Percentiles rank a stretch among this genome's conserved stretches.
phyloP scores from a whole-genome alignment of 2,888 invertebrate genomes.

The Cerceris rybyensis region DNA sequence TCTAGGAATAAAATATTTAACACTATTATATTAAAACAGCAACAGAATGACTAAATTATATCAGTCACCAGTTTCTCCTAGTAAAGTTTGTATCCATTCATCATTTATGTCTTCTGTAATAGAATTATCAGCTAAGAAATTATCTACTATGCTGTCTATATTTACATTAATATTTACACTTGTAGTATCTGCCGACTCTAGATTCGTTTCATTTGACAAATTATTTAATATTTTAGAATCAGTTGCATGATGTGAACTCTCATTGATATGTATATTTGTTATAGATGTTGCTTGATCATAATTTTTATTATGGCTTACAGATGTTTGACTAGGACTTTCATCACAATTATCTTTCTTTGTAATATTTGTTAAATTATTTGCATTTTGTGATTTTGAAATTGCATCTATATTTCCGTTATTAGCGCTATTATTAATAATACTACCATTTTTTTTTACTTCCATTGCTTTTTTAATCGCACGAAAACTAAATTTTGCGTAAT shows the following conservation, averaged over 20 bases:
- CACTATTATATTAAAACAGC: background rate
- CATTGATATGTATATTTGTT: background rate
- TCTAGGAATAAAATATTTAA: background rate
- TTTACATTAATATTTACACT: slow-evolving; percentile 18
- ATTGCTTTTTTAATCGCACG: slow-evolving; percentile 40
- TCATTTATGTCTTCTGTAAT: slow-evolving; percentile 42
- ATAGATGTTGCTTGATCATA: background rate
- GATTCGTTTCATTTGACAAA: slow-evolving; percentile 4
- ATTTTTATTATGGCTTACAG: background rate
- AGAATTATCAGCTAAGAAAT: slow-evolving; percentile 30
- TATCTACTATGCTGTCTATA: slow-evolving; percentile 47
- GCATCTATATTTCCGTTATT: too few relatives aligned
- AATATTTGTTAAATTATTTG: background rate
- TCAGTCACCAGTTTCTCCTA: slow-evolving; percentile 10
- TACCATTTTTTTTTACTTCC: slow-evolving; percentile 12
- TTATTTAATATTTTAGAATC: background rate
- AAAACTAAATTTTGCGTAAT: slow-evolving; percentile 57
- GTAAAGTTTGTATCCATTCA: slow-evolving; percentile 52
- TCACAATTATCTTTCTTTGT: background rate
- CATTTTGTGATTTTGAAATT: background rate
- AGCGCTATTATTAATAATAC: background rate
- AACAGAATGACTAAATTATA: background rate
- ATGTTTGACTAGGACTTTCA: background rate
- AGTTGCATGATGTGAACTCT: background rate
- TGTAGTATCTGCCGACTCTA: background rate